Evolutionary conservation across 2,113 vertebrate genomes (phyloP).

Genomic region (Noctilio leporinus): DNA sequence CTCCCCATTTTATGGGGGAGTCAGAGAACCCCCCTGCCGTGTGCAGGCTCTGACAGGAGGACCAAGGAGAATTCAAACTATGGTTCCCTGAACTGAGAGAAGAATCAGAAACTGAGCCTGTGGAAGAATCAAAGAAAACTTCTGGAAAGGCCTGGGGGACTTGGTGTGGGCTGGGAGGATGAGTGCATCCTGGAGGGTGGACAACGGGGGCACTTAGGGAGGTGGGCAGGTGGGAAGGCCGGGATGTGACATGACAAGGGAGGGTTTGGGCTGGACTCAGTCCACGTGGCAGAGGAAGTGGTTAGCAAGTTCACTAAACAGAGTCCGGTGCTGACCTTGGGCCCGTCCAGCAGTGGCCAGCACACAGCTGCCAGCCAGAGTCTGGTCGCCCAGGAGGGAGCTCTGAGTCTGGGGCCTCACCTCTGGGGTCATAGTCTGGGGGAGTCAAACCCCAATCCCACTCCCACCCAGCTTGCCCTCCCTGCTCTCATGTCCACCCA

Average conservation of each 20-base stretch:
- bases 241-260: neutral
- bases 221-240: neutral
- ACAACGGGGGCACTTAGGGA: neutral
- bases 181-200: neutral
- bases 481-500: neutral
- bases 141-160: neutral
- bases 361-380: rapidly evolving
- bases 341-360: neutral
- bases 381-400: neutral
- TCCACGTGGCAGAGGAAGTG: neutral
- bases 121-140: neutral
- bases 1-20: neutral
- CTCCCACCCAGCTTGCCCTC: neutral
- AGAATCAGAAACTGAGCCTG: neutral
- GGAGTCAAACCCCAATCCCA: neutral
- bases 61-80: neutral
- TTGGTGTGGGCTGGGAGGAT: neutral
- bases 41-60: neutral
- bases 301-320: neutral
- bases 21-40: neutral
- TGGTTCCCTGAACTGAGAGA: neutral
- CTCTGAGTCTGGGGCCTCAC: neutral
- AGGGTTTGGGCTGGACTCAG: neutral
- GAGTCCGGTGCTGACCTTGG: neutral
- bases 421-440: neutral